These are phyloP conservation scores for Ptyas mucosa DNA, from an alignment of 2,113 vertebrate genomes.

Conservation along the genomic window DNA sequence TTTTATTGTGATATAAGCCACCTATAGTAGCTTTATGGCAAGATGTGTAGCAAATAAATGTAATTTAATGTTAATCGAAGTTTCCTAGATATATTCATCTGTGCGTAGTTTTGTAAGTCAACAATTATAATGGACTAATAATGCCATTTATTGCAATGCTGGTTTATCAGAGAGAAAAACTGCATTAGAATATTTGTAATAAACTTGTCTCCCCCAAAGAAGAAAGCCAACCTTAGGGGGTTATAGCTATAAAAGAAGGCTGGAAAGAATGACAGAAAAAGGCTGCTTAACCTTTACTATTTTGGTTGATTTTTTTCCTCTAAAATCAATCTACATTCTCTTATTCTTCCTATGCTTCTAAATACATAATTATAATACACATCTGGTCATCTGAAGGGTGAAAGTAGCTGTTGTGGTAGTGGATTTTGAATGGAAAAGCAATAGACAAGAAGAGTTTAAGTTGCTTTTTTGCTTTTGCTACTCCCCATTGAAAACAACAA, in stretches of 20 bases:
- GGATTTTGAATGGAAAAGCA: not conserved
- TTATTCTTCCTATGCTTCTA: not conserved
- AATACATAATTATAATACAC: not conserved
- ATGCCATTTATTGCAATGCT: not conserved
- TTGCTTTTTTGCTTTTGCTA: not conserved
- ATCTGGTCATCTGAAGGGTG: not conserved
- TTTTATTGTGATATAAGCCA: not conserved
- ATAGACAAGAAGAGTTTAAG: not conserved
- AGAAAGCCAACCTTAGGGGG: not conserved
- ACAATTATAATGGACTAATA: not conserved
- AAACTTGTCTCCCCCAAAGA: not conserved
- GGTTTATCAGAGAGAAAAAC: not conserved
- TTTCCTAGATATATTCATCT: not conserved
- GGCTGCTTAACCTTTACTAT: not conserved
- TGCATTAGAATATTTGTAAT: not conserved
- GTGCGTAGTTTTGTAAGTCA: not conserved
- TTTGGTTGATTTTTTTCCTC: not conserved
- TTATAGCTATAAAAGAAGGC: not conserved
- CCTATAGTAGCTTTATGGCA: not conserved
- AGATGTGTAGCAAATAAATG: not conserved
- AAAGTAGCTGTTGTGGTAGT: not conserved
- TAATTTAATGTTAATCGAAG: not conserved
- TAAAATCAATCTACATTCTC: not conserved
- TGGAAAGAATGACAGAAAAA: not conserved
- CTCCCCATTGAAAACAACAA: not conserved